phyloP scores from a whole-genome alignment of 2,113 vertebrate species.

The Peromyscus leucopus region DNA sequence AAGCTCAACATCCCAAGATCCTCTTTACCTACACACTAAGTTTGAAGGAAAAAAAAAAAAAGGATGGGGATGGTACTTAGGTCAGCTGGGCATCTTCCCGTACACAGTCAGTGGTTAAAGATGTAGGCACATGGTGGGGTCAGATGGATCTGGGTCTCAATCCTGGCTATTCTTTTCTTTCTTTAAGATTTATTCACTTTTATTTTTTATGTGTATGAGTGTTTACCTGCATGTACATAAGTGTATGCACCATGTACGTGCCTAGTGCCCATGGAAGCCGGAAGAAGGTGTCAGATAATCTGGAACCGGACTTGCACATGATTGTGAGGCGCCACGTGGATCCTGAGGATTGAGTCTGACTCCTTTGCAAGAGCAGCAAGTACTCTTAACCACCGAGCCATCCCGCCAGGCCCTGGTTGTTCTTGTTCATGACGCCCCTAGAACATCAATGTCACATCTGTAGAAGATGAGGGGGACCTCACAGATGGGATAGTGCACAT shows the following conservation, averaged over 20 bases:
- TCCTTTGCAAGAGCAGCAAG: not conserved
- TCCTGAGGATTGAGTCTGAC: not conserved
- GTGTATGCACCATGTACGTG: not conserved
- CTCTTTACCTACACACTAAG: not conserved
- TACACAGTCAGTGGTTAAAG: not conserved
- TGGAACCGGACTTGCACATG: not conserved
- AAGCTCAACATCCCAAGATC: not conserved
- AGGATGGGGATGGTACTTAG: not conserved
- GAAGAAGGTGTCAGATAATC: not conserved
- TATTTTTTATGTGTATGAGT: not conserved
- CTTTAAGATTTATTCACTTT: not conserved
- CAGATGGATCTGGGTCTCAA: not conserved
- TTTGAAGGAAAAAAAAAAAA: not conserved
- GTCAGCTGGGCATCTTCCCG: not conserved
- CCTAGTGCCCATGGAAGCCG: not conserved
- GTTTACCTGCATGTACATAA: not conserved
- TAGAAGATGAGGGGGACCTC: not conserved
- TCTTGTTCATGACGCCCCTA: not conserved
- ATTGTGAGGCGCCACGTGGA: not conserved
- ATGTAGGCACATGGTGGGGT: not conserved
- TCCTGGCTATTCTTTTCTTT: not conserved
- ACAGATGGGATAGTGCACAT: not conserved
- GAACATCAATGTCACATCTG: slow-evolving; percentile 8
- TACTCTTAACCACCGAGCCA: not conserved
- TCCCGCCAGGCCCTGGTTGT: not conserved